phyloP scores from a whole-genome alignment of 2,113 vertebrate genomes.

The Amphiprion percula region DNA sequence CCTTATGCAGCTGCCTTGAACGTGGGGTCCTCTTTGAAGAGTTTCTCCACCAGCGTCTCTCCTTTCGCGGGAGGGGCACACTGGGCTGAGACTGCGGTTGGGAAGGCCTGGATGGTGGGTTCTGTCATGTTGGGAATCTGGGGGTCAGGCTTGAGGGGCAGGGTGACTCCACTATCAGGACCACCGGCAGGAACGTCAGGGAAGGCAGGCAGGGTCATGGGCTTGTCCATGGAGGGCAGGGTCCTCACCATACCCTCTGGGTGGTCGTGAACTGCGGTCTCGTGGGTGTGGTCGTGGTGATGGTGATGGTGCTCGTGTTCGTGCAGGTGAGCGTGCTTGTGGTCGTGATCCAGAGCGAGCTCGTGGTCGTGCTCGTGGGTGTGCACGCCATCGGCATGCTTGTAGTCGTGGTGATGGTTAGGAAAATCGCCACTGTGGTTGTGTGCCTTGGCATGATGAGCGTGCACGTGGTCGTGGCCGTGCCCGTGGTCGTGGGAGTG shows the following conservation, averaged over 20 bases:
- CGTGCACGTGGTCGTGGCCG: constrained; percentile 75
- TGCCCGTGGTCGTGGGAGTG: constrained; percentile 77
- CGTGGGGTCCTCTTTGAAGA: constrained; percentile 73
- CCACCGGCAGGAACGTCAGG: constrained; percentile 41
- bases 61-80: constrained; percentile 11
- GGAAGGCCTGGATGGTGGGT: constrained; percentile 72
- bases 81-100: constrained; percentile 55
- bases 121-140: constrained; percentile 67
- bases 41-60: constrained; percentile 16
- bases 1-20: constrained; percentile 65
- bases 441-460: constrained; percentile 76
- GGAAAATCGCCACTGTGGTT: constrained; percentile 66
- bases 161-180: constrained; percentile 33
- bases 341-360: constrained; percentile 79
- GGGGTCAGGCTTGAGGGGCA: constrained; percentile 69
- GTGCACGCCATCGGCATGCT: constrained; percentile 50
- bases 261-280: neutral
- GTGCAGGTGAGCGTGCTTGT: constrained; percentile 81
- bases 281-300: constrained; percentile 70
- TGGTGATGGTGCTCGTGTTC: constrained; percentile 84
- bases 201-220: constrained; percentile 59
- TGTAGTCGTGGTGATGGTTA: constrained; percentile 78
- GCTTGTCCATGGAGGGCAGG: constrained; percentile 64
- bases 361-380: constrained; percentile 84
- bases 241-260: constrained; percentile 63